Conservation (phyloP, 2,113 vertebrate genomes). For the Embiotoca jacksoni region DNA sequence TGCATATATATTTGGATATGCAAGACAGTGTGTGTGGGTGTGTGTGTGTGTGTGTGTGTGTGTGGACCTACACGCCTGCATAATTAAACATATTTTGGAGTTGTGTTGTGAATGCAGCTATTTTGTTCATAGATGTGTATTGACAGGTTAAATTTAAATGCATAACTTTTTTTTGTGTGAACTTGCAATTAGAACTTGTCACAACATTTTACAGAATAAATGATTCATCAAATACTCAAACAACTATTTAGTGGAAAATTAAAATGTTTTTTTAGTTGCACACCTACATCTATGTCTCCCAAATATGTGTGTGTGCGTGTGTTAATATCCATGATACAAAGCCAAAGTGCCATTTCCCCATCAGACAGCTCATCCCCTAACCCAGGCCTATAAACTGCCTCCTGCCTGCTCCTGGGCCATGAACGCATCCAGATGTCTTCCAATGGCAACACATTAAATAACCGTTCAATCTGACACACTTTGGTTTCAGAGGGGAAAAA, state of each 20-base stretch:
- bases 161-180: not conserved
- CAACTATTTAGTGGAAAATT: constrained; percentile 17
- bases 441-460: constrained; percentile 84
- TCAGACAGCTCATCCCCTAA: constrained; percentile 64
- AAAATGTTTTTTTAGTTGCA: constrained; percentile 17
- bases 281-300: not conserved
- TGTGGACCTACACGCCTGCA: constrained; percentile 41
- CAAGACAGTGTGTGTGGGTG: constrained; percentile 32
- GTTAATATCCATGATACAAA: constrained; percentile 45
- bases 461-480: constrained; percentile 81
- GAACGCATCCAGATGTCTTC: constrained; percentile 82
- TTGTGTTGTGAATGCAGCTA: constrained; percentile 21
- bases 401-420: constrained; percentile 79
- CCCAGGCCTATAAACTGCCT: constrained; percentile 78
- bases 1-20: constrained; percentile 66
- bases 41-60: constrained; percentile 27
- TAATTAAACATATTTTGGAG: constrained; percentile 63
- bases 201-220: not conserved
- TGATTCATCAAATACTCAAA: constrained; percentile 22
- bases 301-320: constrained; percentile 29
- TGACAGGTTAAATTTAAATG: constrained; percentile 5
- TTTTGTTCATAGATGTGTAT: constrained; percentile 40
- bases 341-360: constrained; percentile 65
- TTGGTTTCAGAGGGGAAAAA: constrained; percentile 73
- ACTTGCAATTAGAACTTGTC: not conserved